Evolutionary conservation across 53 echinoderm and acorn worm species (phyloP), one percentile per base, ranked within the genome.

Genomic region (Astropecten irregularis): DNA sequence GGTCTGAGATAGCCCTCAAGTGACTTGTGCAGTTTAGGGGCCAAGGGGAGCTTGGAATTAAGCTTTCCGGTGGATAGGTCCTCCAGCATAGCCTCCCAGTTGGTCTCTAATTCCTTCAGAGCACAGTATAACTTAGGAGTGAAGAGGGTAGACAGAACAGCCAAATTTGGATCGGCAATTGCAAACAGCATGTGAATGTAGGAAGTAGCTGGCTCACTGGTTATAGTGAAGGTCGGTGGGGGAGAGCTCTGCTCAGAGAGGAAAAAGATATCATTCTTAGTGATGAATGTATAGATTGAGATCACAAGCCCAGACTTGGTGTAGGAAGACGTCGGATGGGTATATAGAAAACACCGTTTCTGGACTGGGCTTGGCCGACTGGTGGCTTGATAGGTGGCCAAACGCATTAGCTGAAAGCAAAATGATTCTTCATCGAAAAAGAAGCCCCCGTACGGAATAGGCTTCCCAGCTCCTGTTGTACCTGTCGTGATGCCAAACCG

Each of bases 111-210:
- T 13, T 66, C 66, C 16, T 66, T 79, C 48, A 93, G 81, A 19
- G 84, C 40, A 29, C 64, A 72, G 49, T 84, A 68, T 5, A 93
- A 1, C 2, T 42, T 62, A 4, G 83, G 69, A 3, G 73, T 13
- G 28, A 93, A 90, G 0, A 66, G 11, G 25, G 38, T 40, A 20
- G 9, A 20, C 0, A 88, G 48, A 0, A 35, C 27, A 11, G 81
- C 88, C 4, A 90, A 20, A 22, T 88, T 69, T 9, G 83, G 68
- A 51, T 93, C 94, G 3, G 83, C 71, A 3, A 93, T 73, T 18
- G 88, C 90, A 65, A 93, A 93, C 0, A 93, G 74, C 23, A 93
- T 51, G 47, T 93, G 90, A 40, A 93, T 63, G 77, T 93, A 93
- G 25, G 48, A 23, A 0, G 94, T 83, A 13, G 67, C 86, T 0